A percentile compares a stretch with the other conserved stretches of the same genome.
Evolutionary conservation across 2,797 vertebrate genomes (phyloP).

Genomic region (Mus minutoides): DNA sequence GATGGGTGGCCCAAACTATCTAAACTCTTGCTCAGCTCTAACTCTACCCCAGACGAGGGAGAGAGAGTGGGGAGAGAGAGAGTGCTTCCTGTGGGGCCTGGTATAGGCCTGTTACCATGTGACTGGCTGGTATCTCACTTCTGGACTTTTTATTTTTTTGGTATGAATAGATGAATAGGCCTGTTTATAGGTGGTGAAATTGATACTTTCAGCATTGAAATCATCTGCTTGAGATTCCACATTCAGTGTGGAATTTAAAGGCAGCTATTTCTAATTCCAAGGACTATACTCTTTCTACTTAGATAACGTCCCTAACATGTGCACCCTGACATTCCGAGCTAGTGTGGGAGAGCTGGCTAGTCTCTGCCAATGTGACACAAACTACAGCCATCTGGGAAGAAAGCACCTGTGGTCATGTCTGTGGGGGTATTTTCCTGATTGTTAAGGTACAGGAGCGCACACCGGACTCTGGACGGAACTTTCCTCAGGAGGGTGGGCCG

Average conservation of each 20-base stretch:
- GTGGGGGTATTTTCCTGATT: not conserved
- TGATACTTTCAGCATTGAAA: not conserved
- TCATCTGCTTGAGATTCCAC: not conserved
- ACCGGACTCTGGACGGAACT: not conserved
- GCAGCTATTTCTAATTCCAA: not conserved
- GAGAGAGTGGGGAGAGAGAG: not conserved
- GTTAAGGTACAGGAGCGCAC: not conserved
- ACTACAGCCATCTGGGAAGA: not conserved
- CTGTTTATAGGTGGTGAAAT: not conserved
- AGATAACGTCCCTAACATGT: not conserved
- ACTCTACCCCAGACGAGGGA: not conserved
- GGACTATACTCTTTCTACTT: not conserved
- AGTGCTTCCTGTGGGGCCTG: not conserved
- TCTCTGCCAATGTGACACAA: not conserved
- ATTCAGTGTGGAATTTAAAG: slow-evolving; percentile 11
- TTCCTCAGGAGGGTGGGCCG: too few species aligned
- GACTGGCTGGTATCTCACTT: not conserved
- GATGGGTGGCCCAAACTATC: not conserved
- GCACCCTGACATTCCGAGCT: not conserved
- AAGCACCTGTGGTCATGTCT: not conserved
- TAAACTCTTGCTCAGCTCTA: not conserved
- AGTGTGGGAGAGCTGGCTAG: not conserved
- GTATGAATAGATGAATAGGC: not conserved
- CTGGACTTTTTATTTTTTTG: not conserved
- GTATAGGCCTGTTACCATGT: not conserved